Evolutionary conservation across 2,113 vertebrate genomes (phyloP), one percentile per base, ranked within the genome.

Genomic region (Eudyptes chrysolophus): DNA sequence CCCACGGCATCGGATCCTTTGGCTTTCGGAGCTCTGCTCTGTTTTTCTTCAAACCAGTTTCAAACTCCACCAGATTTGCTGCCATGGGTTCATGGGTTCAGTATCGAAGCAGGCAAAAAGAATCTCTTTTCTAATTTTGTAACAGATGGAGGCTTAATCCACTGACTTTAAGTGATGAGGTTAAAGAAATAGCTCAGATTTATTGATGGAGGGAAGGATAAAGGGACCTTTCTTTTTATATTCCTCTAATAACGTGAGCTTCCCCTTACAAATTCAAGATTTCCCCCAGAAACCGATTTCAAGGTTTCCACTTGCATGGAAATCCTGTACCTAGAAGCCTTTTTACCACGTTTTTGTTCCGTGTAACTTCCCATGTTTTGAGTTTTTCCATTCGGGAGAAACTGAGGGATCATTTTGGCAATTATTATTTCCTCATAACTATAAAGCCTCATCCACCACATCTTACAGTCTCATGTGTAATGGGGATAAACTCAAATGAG

Each of bases 401-500:
- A 88, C 44, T 9, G 3, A 75, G 75, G 70, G 66, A 85, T 92
- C 32, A 61, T 81, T 97, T 93, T 84, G 88, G 29, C 49, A 86
- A 68, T 60, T 84, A 88, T 34, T 86, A 42, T 93, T 88, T 61
- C 22, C 25, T 92, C 3, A 0, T 57, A 76, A 17, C 0, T 22
- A 13, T 84, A 44, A 88, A 84, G 13, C 26, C 16, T 84, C 61
- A 68, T 69, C 24, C 34, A 66, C 13, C n/a, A 55, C 32, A 38
- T 68, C 66, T 91, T 44, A 44, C 19, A 76, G 36, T 80, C 76
- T 82, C 46, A 5, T 34, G 17, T 51, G 22, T 49, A 87, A 82
- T 13, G 25, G 48, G 78, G 86, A 89, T 93, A 92, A 97, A 69
- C 52, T 42, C 38, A 77, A 92, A 77, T 46, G 84, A 65, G 3